Conservation (phyloP, 1,140 invertebrate genomes). For the Yoshiicerus persimilis region DNA sequence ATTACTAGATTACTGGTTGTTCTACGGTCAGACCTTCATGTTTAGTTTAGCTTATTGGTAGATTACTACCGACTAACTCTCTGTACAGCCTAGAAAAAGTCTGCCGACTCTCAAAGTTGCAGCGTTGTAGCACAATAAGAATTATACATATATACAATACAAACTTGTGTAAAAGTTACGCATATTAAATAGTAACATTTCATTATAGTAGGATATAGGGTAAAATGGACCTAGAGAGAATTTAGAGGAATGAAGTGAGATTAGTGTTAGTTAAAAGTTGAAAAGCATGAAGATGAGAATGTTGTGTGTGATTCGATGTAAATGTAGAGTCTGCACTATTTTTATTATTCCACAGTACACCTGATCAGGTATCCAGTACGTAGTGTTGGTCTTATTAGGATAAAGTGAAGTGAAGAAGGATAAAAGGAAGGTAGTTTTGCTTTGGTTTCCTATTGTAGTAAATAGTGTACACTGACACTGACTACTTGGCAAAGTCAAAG, state of each 20-base stretch:
- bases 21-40: no score
- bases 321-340: background rate
- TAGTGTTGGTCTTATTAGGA: background rate
- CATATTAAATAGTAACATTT: no score
- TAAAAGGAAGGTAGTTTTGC: background rate
- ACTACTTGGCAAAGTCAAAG: background rate
- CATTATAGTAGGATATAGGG: no score
- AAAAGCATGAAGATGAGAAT: background rate
- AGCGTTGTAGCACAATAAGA: background rate
- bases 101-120: no score
- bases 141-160: no score
- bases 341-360: background rate
- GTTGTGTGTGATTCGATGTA: background rate
- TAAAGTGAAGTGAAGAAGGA: background rate
- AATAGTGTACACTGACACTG: background rate
- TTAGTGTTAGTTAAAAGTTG: background rate
- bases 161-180: no score
- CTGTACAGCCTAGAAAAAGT: no score
- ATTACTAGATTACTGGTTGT: no score
- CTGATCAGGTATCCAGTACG: background rate
- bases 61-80: no score
- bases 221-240: no score
- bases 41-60: no score
- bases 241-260: background rate
- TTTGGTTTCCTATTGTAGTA: background rate